phyloP scores from a whole-genome alignment of 2,888 invertebrate species.

The Acleris sparsana region DNA sequence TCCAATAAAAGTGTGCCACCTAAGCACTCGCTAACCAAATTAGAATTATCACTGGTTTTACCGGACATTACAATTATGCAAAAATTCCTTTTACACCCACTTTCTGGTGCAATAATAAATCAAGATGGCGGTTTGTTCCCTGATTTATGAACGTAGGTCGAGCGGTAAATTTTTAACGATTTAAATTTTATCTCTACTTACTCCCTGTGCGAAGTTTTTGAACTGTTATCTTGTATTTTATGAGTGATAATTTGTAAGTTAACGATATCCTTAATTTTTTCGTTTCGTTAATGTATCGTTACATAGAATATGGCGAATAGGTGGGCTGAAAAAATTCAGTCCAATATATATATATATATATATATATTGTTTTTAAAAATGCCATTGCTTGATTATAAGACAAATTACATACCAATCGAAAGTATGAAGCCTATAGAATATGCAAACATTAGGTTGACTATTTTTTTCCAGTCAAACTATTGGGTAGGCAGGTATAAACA shows the following conservation, averaged over 20 bases:
- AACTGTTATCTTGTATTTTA: conserved; percentile 28
- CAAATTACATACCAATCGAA: too few species aligned
- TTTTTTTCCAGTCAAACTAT: too few species aligned
- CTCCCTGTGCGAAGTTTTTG: background rate
- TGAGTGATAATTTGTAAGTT: conserved; percentile 11
- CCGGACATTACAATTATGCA: conserved; percentile 18
- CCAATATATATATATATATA: too few species aligned
- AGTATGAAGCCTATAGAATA: too few species aligned
- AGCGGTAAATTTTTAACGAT: conserved; percentile 46
- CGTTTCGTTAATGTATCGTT: too few species aligned
- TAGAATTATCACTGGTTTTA: conserved; percentile 17
- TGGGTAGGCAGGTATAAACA: too few species aligned
- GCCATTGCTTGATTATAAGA: too few species aligned
- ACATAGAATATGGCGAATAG: too few species aligned
- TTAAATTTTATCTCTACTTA: conserved; percentile 30
- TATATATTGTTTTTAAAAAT: too few species aligned
- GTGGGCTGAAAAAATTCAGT: too few species aligned
- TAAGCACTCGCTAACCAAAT: conserved; percentile 16
- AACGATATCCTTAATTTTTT: too few species aligned
- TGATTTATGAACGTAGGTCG: conserved; percentile 54
- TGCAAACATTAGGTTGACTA: too few species aligned
- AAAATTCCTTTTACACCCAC: conserved; percentile 36
- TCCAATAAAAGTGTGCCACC: background rate
- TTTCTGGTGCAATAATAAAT: conserved; percentile 51
- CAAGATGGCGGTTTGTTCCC: conserved; percentile 51